Evolutionary conservation across 2,113 vertebrate genomes (phyloP), one percentile per base, ranked within the genome.

Genomic region (Gymnorhina tibicen): DNA sequence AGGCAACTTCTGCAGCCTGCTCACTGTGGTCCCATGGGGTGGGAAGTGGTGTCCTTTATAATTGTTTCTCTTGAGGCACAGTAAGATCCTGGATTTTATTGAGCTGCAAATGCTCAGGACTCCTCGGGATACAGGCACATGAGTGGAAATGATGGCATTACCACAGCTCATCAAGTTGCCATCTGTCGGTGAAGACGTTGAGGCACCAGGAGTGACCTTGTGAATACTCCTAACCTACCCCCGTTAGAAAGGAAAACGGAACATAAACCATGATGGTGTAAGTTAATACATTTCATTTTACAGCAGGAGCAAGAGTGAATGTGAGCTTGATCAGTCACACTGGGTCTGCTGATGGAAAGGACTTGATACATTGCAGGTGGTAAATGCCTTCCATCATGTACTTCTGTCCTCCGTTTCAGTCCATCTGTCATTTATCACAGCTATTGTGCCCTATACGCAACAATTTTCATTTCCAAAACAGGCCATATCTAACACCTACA

Each of bases 91-190:
- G 62, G 59, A 64, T 96, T 89, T 95, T 94, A 96, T 50, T 63
- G 86, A 92, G 73, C 89, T 93, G 52, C 87, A 84, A 86, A 81
- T 81, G 80, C 47, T 91, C 84, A 86, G 89, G 47, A 84, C 83
- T 96, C 92, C 91, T 95, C 4, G 0, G 89, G 93, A 95, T 81
- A 87, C 3, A 6, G 47, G 73, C 83, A 63, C 37, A 73, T 69
- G 89, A 94, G 80, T 55, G 33, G 91, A 97, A 97, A 96, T 87
- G 33, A 97, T 91, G 80, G 76, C 13, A 32, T 91, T 95, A 89
- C 86, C 87, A 95, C 95, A 97, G 95, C 91, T 95, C 96, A 93
- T 95, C 68, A 4, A 95, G 83, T 78, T 89, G 76, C 96, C 96
- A 95, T 96, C 95, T 96, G 95, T 95, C 73, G 72, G 83, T 41